Conservation (phyloP, 2,888 invertebrate species). For the Protophormia terraenovae region DNA sequence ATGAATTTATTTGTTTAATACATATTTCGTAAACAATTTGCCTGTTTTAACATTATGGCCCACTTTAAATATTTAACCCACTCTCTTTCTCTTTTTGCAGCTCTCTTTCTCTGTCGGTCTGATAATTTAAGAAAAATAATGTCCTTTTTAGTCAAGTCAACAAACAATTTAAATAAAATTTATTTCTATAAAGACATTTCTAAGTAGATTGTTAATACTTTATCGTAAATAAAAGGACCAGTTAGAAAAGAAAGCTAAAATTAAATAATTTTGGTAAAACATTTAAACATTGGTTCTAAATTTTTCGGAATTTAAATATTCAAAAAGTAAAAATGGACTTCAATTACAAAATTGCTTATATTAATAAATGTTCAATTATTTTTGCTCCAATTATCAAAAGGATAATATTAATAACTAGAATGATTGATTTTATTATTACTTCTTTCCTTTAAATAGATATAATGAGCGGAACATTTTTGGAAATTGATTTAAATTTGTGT, state of each 20-base stretch:
- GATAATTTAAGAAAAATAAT: background rate
- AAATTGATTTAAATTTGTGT: too few species aligned
- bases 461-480: too few species aligned
- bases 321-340: too few species aligned
- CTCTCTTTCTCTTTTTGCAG: background rate
- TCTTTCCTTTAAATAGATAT: too few species aligned
- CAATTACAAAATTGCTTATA: too few species aligned
- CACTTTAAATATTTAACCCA: constrained; percentile 6
- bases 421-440: too few species aligned
- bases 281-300: too few species aligned
- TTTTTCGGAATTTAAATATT: too few species aligned
- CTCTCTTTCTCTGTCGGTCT: too few species aligned
- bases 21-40: constrained; percentile 39
- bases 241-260: background rate
- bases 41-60: background rate
- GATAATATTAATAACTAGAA: too few species aligned
- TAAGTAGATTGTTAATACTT: background rate
- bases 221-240: background rate
- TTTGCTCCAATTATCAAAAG: too few species aligned
- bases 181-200: background rate
- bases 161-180: background rate
- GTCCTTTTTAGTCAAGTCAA: background rate
- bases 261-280: background rate
- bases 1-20: constrained; percentile 56
- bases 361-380: too few species aligned